Base-by-base conservation (phyloP, 30 jellyfish, hydroid and myxozoan species). In the Aurelia aurita complex sp. Pacific region DNA sequence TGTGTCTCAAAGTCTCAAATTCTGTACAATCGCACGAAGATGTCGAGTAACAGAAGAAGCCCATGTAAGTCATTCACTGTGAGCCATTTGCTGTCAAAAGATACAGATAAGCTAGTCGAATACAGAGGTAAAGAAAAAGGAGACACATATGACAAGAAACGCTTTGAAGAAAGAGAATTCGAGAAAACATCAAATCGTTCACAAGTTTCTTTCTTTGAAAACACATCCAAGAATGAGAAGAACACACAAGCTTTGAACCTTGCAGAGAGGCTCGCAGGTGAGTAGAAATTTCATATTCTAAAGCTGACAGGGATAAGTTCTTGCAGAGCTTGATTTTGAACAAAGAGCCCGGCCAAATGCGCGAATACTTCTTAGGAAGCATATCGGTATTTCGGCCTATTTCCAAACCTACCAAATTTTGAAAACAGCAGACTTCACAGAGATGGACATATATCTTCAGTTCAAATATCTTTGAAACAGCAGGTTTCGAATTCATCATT, bases 241-340 rank as follows among this genome's bases (percentile, higher is more conserved):
- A 86, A 77, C 80, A 43, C 92, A 12, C 97, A 88, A 55, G 97
- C 97, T 18, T 64, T 88, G 86, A 80, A 88, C 54, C 85, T 88
- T 6, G 97, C 97, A 1, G 97, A 88, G 59, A 73, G 97, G 64
- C 85, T 88, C 5, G 97, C 97, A 46, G 97, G 97, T 88, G 52
- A 79, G 88, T 34, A 67, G 10, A 36, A 15, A 33, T 11, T 15
- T 10, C 36, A 17, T 0, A 14, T 8, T 52, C 19, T 12, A 0
- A 7, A 3, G 1, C 18, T 46, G 57, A 1, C 15, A 46, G 57
- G 0, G 57, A 46, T 46, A 46, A 0, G 6, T 46, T 46, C 57
- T 46, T 9, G 57, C 57, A 46, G 57, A 46, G 57, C 57, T 46
- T 7, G 57, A 7, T 6, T 4, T 46, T 46, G 57, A 46, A 46